These are phyloP conservation scores for Nylanderia fulva DNA, from an alignment of 1,140 invertebrate genomes.

Conservation along the genomic window DNA sequence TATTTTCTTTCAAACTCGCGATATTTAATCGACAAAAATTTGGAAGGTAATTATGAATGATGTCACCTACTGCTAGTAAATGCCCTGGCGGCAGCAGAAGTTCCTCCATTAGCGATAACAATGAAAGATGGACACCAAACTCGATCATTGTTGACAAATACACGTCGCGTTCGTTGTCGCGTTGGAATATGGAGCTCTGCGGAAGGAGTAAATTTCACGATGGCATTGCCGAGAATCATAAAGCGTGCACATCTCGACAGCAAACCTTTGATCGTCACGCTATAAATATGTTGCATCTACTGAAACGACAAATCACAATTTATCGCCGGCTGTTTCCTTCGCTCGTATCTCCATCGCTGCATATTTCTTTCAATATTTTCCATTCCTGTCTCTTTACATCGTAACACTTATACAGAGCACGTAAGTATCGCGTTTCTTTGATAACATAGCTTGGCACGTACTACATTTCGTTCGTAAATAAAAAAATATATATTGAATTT, in stretches of 20 bases:
- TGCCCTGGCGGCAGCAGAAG: constrained; percentile 70
- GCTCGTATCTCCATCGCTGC: neutral
- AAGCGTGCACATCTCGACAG: constrained; percentile 24
- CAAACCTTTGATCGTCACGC: constrained; percentile 41
- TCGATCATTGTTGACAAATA: constrained; percentile 78
- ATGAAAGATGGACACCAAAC: constrained; percentile 80
- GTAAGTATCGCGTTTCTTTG: constrained; percentile 19
- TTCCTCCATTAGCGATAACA: constrained; percentile 83
- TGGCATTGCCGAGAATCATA: constrained; percentile 27
- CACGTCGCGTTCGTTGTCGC: constrained; percentile 59
- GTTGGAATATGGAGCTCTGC: constrained; percentile 57
- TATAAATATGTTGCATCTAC: constrained; percentile 51
- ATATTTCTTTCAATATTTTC: constrained; percentile 58
- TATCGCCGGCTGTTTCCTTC: constrained; percentile 31
- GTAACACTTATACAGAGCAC: neutral
- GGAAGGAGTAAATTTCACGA: constrained; percentile 36
- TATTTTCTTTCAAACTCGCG: neutral
- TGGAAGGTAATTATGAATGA: neutral
- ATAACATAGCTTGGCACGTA: neutral
- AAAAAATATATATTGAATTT: neutral
- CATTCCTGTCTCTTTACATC: constrained; percentile 15
- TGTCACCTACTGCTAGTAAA: neutral
- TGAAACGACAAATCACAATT: constrained; percentile 53
- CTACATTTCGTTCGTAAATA: neutral
- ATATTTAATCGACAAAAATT: constrained; percentile 7